Base-by-base conservation (phyloP, 2,888 invertebrate genomes). In the Slavum lentiscoides region DNA sequence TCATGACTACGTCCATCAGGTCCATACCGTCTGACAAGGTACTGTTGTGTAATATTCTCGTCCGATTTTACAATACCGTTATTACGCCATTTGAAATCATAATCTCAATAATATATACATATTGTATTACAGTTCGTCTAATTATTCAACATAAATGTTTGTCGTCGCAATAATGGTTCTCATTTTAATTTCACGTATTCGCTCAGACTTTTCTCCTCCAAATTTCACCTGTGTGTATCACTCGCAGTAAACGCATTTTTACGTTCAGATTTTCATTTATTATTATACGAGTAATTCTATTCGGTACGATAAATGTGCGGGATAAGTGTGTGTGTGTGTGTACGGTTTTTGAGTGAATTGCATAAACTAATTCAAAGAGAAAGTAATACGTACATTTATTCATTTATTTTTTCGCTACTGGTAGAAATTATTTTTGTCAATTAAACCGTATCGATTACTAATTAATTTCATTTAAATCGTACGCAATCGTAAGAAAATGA, bases 1-100 rank as follows among this genome's bases (percentile, higher is more conserved):
- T 58, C 30, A 83, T 83, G 83, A 82, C 82, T 53, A 70, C 82
- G 15, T 83, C 82, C n/a, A 83, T 83, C 74, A 82, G 83, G 64
- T 83, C 83, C 81, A 84, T 84, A 55, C 84, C 84, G 59, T 80
- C 82, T 81, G 84, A 84, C 83, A 84, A 84, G 83, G 84, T 84
- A 83, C 81, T 53, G 37, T 30, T 67, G 19, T 69, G 17, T 61
- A 4, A 61, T 61, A 4, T 23, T 23, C n/a, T n/a, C 8, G 11
- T 59, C 30, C 30, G 4, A 2, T 30, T 30, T 30, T 30, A 30
- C 30, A 30, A 30, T 30, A 30, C 30, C 2, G 4, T 30, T 30
- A 30, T 30, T 30, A n/a, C n/a, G n/a, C n/a, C n/a, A 4, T 30
- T 30, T 30, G 30, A 30, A 2, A 30, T 30, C 30, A 4, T 30